phyloP scores from a whole-genome alignment of 2,888 invertebrate genomes.

The Drosophila monieri region DNA sequence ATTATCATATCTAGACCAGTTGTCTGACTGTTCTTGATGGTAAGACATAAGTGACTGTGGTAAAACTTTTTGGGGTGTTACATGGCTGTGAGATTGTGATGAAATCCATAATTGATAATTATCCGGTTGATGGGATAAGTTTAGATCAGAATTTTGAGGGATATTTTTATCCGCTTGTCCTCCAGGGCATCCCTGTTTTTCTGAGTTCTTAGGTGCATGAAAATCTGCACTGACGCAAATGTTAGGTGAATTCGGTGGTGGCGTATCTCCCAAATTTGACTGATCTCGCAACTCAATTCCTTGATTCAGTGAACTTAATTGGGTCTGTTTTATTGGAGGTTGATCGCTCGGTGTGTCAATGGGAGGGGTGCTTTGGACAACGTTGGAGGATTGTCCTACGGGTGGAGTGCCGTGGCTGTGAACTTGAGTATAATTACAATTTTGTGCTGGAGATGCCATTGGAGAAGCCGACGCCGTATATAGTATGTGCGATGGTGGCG shows the following conservation, averaged over 20 bases:
- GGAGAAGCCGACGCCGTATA: slow-evolving; percentile 76
- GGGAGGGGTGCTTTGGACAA: slow-evolving; percentile 50
- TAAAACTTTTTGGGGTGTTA: slow-evolving; percentile 36
- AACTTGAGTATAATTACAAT: slow-evolving; percentile 68
- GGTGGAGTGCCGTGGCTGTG: slow-evolving; percentile 64
- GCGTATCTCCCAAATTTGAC: slow-evolving; percentile 69
- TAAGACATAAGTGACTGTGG: slow-evolving; percentile 21
- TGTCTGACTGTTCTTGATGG: slow-evolving; percentile 43
- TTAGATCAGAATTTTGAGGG: slow-evolving; percentile 33
- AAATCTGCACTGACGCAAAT: slow-evolving; percentile 72
- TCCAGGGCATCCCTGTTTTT: slow-evolving; percentile 8
- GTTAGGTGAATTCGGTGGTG: slow-evolving; percentile 75
- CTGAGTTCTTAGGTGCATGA: slow-evolving; percentile 56
- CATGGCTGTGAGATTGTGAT: slow-evolving; percentile 42
- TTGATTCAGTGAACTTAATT: slow-evolving; percentile 9
- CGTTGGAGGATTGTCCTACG: slow-evolving; percentile 27
- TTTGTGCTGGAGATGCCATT: slow-evolving; percentile 81
- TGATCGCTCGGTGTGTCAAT: slow-evolving; percentile 48
- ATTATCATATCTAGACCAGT: slow-evolving; percentile 61
- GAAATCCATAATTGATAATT: slow-evolving; percentile 63
- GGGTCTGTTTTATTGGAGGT: slow-evolving; percentile 13
- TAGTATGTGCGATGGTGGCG: slow-evolving; percentile 70
- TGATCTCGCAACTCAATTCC: slow-evolving; percentile 38
- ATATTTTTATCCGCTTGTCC: slow-evolving; percentile 41
- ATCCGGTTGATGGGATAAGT: slow-evolving; percentile 41